A percentile compares a stretch with the other conserved stretches of the same genome.
Evolutionary conservation across 2,797 vertebrate genomes (phyloP).

Genomic region (Nannoperca obscura): DNA sequence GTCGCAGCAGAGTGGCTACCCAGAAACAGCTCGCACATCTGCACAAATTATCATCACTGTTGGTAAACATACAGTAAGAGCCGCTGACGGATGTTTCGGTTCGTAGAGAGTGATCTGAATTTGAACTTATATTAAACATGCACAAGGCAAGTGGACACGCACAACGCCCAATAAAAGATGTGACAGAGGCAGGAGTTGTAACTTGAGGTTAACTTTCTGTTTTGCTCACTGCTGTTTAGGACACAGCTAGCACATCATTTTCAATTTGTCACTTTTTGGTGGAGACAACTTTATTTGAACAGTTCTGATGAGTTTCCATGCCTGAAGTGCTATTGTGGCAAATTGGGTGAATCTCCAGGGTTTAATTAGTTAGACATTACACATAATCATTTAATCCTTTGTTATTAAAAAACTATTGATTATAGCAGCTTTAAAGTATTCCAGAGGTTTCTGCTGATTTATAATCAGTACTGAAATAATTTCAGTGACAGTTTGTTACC

Average conservation of each 20-base stretch:
- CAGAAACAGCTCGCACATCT: constrained; percentile 56
- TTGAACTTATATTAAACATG: constrained; percentile 33
- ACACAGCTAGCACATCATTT: constrained; percentile 7
- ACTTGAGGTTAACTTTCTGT: neutral
- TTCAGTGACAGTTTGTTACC: neutral
- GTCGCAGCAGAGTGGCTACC: constrained; percentile 46
- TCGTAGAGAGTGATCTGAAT: constrained; percentile 12
- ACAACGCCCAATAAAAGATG: neutral
- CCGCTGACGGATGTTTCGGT: constrained; percentile 1
- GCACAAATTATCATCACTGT: constrained; percentile 66
- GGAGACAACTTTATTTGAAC: constrained; percentile 26
- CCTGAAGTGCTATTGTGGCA: constrained; percentile 19
- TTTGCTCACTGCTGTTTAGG: neutral
- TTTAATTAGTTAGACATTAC: constrained; percentile 30
- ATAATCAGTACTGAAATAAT: neutral
- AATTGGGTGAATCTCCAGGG: constrained; percentile 18
- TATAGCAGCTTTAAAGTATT: neutral
- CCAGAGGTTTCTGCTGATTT: neutral
- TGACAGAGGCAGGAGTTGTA: neutral
- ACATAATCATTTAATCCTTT: neutral
- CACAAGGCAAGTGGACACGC: neutral
- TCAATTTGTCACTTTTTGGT: constrained; percentile 9
- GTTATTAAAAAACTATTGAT: neutral
- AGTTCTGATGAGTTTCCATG: constrained; percentile 28
- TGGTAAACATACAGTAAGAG: constrained; percentile 50